These are phyloP conservation scores for Galeruca laticollis DNA, from an alignment of 2,888 invertebrate genomes.

Conservation along the genomic window DNA sequence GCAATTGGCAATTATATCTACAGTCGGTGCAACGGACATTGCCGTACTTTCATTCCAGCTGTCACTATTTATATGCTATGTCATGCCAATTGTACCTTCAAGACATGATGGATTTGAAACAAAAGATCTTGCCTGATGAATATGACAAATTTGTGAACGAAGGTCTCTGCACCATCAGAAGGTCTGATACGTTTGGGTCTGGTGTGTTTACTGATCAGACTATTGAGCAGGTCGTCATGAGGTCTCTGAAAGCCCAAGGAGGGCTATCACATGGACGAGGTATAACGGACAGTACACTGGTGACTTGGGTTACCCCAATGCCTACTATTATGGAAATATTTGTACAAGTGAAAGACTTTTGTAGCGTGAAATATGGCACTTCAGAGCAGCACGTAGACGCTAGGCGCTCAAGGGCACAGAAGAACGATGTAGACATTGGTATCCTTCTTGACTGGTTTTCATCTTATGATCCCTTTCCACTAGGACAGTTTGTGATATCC, in stretches of 20 bases:
- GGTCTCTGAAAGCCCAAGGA: constrained; percentile 19
- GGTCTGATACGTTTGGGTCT: constrained; percentile 37
- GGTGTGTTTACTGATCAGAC: constrained; percentile 12
- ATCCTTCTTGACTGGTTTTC: constrained; percentile 17
- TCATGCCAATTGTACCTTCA: constrained; percentile 36
- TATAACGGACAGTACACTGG: constrained; percentile 13
- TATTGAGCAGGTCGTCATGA: constrained; percentile 12
- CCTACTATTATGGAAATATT: constrained; percentile 12
- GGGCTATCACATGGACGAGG: constrained; percentile 20
- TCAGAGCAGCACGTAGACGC: constrained; percentile 27
- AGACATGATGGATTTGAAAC: constrained; percentile 39
- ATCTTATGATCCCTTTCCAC: constrained; percentile 15
- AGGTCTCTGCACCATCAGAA: constrained; percentile 36
- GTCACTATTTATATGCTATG: constrained; percentile 38
- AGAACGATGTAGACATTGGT: constrained; percentile 7
- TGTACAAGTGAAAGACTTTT: constrained; percentile 19
- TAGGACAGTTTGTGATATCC: constrained; percentile 10
- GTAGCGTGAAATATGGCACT: constrained; percentile 13
- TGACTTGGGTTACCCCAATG: constrained; percentile 14
- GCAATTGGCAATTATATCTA: constrained; percentile 50
- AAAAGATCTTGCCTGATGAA: constrained; percentile 31
- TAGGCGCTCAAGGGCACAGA: constrained; percentile 5
- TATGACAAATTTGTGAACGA: constrained; percentile 30
- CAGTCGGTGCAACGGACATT: constrained; percentile 32
- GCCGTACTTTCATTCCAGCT: constrained; percentile 34